Evolutionary conservation across 1,140 invertebrate species (phyloP).

Genomic region (Drosophila subpulchrella): DNA sequence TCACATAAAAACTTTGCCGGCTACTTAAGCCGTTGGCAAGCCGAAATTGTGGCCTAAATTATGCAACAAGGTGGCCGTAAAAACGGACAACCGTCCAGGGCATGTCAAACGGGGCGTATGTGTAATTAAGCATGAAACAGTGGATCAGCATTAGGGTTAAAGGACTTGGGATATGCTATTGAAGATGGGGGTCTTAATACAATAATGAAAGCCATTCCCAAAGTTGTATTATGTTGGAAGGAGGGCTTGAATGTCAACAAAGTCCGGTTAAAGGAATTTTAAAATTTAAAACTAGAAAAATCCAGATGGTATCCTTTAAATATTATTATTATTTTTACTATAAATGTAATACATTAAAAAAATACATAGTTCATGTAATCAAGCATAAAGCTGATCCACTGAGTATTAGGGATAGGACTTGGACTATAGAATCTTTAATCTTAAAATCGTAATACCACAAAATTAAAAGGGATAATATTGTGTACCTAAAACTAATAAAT

Average conservation of each 20-base stretch:
- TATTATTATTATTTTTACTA: no score
- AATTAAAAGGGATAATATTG: no score
- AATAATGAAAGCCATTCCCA: background rate
- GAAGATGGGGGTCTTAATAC: background rate
- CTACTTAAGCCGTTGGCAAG: conserved; percentile 67
- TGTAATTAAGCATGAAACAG: conserved; percentile 66
- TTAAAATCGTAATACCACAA: no score
- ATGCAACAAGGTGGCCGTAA: conserved; percentile 69
- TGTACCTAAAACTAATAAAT: no score
- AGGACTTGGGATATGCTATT: background rate
- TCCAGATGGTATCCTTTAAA: no score
- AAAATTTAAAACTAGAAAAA: background rate
- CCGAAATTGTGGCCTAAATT: conserved; percentile 71
- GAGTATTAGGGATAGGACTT: no score
- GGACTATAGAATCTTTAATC: no score
- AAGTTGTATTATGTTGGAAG: background rate
- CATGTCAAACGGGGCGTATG: conserved; percentile 73
- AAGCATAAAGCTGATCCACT: no score
- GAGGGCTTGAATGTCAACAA: background rate
- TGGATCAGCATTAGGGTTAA: conserved; percentile 31
- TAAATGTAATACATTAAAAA: no score
- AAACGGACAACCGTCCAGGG: conserved; percentile 38
- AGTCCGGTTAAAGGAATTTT: background rate
- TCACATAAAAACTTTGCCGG: conserved; percentile 68
- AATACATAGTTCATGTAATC: no score